phyloP scores from a whole-genome alignment of 2,797 vertebrate species.

The Smutsia gigantea region DNA sequence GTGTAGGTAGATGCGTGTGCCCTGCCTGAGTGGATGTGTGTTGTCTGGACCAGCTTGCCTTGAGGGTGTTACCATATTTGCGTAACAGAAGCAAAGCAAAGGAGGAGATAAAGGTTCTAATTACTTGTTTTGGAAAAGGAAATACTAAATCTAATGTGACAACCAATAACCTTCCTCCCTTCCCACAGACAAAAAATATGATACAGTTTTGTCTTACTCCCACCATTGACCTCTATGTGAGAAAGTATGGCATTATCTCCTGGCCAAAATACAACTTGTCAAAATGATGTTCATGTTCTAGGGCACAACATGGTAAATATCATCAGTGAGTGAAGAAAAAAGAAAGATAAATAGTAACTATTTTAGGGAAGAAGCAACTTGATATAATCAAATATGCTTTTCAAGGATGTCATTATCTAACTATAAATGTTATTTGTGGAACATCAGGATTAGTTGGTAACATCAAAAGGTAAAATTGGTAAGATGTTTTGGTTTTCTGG shows the following conservation, averaged over 20 bases:
- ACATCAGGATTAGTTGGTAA: neutral
- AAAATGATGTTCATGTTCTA: neutral
- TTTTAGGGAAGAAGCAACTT: neutral
- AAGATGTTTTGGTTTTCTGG: neutral
- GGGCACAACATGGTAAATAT: neutral
- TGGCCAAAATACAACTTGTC: neutral
- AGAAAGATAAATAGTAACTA: neutral
- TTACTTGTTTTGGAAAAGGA: neutral
- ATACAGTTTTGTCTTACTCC: neutral
- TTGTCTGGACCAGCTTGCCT: neutral
- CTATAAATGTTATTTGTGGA: neutral
- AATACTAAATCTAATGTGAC: neutral
- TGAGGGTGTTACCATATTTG: neutral
- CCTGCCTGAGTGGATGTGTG: neutral
- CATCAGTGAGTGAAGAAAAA: neutral
- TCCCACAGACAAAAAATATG: neutral
- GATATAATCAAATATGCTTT: too few relatives aligned
- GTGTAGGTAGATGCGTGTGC: neutral
- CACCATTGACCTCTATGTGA: neutral
- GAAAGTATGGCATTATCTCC: neutral
- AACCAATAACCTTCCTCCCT: neutral
- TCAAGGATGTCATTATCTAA: too few relatives aligned
- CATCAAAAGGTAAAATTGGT: neutral
- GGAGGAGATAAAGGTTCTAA: neutral
- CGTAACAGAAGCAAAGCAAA: neutral